A percentile compares a stretch with the other conserved stretches of the same genome.
Evolutionary conservation across 1,140 invertebrate species (phyloP).

Genomic region (Drosophila ogumai): DNA sequence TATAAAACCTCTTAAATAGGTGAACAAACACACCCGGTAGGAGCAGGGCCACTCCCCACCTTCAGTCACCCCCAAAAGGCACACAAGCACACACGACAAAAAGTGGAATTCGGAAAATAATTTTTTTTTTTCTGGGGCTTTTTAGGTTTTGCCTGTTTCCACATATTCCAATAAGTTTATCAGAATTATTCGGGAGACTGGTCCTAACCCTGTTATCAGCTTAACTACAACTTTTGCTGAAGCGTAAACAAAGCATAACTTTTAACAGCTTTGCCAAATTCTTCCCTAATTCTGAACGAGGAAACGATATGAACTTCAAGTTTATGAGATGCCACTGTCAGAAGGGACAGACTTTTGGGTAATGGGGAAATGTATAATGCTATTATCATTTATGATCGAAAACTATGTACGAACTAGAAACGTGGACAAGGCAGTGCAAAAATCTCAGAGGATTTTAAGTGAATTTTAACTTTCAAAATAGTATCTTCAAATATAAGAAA

Average conservation of each 20-base stretch:
- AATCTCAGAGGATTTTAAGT: neutral
- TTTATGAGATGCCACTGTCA: neutral
- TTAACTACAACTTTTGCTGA: neutral
- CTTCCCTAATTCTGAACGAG: neutral
- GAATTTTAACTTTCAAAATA: neutral
- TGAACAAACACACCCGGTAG: neutral
- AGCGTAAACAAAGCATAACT: slow-evolving; percentile 5
- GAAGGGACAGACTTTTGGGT: neutral
- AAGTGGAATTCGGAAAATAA: neutral
- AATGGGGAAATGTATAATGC: neutral
- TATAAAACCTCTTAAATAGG: slow-evolving; percentile 35
- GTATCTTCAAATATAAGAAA: too few species aligned
- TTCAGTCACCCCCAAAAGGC: neutral
- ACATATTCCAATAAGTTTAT: neutral
- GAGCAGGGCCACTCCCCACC: neutral
- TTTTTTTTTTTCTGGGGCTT: neutral
- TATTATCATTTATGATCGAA: neutral
- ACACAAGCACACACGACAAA: neutral
- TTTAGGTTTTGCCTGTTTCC: neutral
- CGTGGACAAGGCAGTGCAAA: neutral
- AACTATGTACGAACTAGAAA: neutral
- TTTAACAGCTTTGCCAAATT: slow-evolving; percentile 1
- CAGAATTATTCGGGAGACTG: neutral
- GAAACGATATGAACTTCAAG: neutral
- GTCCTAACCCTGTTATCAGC: neutral